Conservation (phyloP, 1,140 invertebrate species). For the Artemia franciscana region DNA sequence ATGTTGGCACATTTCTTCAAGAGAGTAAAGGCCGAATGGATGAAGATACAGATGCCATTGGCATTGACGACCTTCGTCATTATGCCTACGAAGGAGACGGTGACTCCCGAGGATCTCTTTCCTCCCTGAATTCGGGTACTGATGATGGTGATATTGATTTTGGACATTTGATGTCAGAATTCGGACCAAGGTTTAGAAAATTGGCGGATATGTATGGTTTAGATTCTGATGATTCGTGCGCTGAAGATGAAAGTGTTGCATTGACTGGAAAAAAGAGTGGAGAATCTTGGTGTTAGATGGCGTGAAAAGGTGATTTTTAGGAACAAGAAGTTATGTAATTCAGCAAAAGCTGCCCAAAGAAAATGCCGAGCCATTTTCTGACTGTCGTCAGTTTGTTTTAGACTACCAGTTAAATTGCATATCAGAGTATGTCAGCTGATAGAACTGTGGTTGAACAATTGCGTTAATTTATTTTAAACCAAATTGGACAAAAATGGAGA, state of each 20-base stretch:
- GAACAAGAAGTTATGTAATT: no score
- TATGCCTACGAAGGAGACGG: conserved; percentile 92
- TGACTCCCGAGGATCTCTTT: conserved; percentile 71
- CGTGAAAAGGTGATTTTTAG: not conserved
- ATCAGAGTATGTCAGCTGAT: no score
- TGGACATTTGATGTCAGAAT: conserved; percentile 73
- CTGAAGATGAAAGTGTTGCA: conserved; percentile 27
- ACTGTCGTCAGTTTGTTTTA: no score
- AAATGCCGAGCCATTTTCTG: no score
- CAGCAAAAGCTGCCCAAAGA: no score
- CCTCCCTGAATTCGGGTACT: conserved; percentile 70
- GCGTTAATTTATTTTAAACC: no score
- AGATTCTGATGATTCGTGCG: conserved; percentile 48
- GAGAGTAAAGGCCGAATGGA: conserved; percentile 70
- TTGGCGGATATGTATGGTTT: conserved; percentile 92
- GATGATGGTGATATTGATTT: conserved; percentile 88
- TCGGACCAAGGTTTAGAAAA: conserved; percentile 85
- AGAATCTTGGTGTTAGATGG: conserved; percentile 16
- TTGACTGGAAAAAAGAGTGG: not conserved
- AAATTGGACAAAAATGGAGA: no score
- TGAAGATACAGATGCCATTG: conserved; percentile 64
- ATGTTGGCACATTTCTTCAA: conserved; percentile 72
- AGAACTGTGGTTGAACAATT: no score
- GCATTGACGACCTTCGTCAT: conserved; percentile 80
- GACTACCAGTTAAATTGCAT: no score